Evolutionary conservation across 1,140 invertebrate genomes (phyloP), one percentile per base, ranked within the genome.

Genomic region (Nasonia giraulti): DNA sequence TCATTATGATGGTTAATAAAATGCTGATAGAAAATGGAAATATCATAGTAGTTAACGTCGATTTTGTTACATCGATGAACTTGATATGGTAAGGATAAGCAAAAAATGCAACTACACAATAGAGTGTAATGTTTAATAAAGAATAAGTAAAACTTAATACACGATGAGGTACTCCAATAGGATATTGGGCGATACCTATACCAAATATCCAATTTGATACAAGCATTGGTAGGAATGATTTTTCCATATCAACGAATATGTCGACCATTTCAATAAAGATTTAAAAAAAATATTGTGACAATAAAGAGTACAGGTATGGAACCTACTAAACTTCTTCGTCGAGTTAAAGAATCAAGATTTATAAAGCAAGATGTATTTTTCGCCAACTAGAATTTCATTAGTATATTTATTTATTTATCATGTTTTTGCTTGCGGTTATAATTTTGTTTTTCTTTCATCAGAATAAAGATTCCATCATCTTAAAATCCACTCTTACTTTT

Each of bases 131-230:
- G 17, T 62, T 20, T n/a, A 62, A 20, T 6, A n/a, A 62, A 6
- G 55, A 62, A n/a, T 86, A 83, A 17, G 80, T 17, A 40, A 86
- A 76, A 71, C 82, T 83, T 1, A 86, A 75, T 8, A 71, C 2
- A 12, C 14, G 10, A n/a, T 31, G 76, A 14, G 20, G 50, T 40
- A 83, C 50, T 27, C 69, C 68, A 8, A 50, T 14, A 33, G 86
- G 86, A 78, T 76, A 83, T 77, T 85, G 76, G 17, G 85, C 68
- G 8, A 85, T 80, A 7, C 84, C 81, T n/a, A 82, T 80, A 12
- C 86, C 84, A 20, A 82, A 75, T 27, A 87, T 76, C 83, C 84
- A 85, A 66, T 85, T 84, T 33, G 8, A 14, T 33, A 79, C 37
- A 31, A 79, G 40, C 23, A 76, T 79, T 8, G 80, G 80, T n/a